Evolutionary conservation across 2,797 vertebrate genomes (phyloP), one percentile per base, ranked within the genome.

Genomic region (Gephyroberyx darwinii): DNA sequence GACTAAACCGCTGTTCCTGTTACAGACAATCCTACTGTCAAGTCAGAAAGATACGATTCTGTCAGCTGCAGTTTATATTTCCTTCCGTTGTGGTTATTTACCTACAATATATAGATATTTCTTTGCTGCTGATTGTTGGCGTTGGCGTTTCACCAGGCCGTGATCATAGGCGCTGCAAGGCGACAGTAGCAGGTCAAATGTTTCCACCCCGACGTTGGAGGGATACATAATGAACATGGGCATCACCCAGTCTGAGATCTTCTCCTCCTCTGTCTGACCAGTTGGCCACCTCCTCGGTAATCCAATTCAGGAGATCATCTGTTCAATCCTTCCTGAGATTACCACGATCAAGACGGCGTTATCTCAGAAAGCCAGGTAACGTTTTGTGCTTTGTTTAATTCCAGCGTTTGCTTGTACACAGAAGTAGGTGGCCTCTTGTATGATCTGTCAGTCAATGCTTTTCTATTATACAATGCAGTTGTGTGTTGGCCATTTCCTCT

Each of bases 301-400:
- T 91, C 92, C 84, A 83, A 86, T 90, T 86, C 81, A 83, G 87
- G 82, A 90, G 88, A 90, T 92, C 90, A 87, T 84, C 87, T 86
- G 79, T 72, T 75, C 86, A 75, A 31, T 65, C 73, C 53, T 77
- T 30, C 63, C 80, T 41, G 82, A 80, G 86, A 81, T 84, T 80
- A 76, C 84, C 84, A n/a, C 69, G 81, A 84, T 71, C 83, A 82
- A 82, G 65, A 86, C 89, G 86, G 86, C 86, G 70, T 77, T 86
- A 35, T 87, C 88, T 52, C 87, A 84, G 65, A 84, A 81, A 84
- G 81, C 83, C 84, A 92, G 91, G 91, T 92, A 84, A 74, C 83
- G 20, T 13, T 41, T 33, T 5, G 1, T 1, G 14, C 26, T 12
- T 30, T 19, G 33, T 56, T 39, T 50, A 31, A 43, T 43, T 14